A percentile compares a stretch with the other conserved stretches of the same genome.
Evolutionary conservation across 1,140 invertebrate species (phyloP).

Genomic region (Planococcus citri): DNA sequence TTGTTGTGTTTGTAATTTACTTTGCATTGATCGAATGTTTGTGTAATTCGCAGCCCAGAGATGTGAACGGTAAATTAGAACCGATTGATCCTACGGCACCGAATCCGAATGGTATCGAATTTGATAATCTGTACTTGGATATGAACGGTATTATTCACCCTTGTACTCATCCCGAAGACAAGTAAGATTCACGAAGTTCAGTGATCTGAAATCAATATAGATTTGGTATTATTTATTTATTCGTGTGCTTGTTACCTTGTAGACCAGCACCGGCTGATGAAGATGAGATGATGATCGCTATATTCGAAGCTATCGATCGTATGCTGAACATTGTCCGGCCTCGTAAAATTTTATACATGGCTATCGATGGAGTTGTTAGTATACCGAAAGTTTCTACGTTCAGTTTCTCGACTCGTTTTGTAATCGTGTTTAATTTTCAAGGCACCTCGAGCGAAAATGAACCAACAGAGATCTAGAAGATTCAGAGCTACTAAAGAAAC

Average conservation of each 20-base stretch:
- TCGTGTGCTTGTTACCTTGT: no score
- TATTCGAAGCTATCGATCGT: constrained; percentile 97
- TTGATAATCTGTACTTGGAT: constrained; percentile 97
- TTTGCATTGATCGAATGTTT: constrained; percentile 18
- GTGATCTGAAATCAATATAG: neutral
- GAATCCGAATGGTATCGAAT: constrained; percentile 95
- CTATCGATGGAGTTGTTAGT: constrained; percentile 94
- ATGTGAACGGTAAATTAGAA: constrained; percentile 36
- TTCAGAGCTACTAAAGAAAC: constrained; percentile 95
- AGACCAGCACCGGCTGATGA: constrained; percentile 94
- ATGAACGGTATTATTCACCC: constrained; percentile 99
- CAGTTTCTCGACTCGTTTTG: constrained; percentile 14
- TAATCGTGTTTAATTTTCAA: constrained; percentile 32
- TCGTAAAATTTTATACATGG: constrained; percentile 94
- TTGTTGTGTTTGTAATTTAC: neutral
- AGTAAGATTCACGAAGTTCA: constrained; percentile 38
- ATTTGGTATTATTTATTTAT: constrained; percentile 23
- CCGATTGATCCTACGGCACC: constrained; percentile 40
- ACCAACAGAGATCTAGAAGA: constrained; percentile 92
- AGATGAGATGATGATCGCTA: constrained; percentile 99
- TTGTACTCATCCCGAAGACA: constrained; percentile 99
- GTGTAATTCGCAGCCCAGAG: constrained; percentile 33
- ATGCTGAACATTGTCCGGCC: constrained; percentile 92
- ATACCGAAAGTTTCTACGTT: constrained; percentile 13
- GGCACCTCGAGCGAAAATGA: constrained; percentile 98